These are phyloP conservation scores for Etheostoma spectabile DNA, from an alignment of 2,113 vertebrate genomes.

Conservation along the genomic window DNA sequence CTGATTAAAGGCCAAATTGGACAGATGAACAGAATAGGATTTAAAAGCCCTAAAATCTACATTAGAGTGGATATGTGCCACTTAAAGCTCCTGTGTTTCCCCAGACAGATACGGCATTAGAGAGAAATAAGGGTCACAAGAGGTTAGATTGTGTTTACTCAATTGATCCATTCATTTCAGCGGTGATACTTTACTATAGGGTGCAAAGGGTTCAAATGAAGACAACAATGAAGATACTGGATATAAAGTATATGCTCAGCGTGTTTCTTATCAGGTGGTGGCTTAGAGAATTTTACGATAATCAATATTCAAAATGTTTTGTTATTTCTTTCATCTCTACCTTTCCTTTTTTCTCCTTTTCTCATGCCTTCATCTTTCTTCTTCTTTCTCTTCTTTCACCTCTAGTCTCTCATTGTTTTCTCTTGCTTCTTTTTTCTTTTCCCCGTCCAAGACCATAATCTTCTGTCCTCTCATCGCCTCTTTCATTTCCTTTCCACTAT, in stretches of 20 bases:
- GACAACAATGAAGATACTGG: too few species aligned
- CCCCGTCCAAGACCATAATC: too few species aligned
- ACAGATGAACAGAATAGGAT: conserved; percentile 27
- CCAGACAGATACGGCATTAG: background rate
- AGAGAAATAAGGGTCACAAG: background rate
- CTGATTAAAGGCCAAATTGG: conserved; percentile 35
- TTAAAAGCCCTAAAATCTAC: conserved; percentile 50
- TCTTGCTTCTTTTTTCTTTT: too few species aligned
- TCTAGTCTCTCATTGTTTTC: too few species aligned
- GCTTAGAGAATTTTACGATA: too few species aligned
- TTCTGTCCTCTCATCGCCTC: background rate
- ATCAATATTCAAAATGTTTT: too few species aligned
- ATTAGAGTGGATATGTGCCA: conserved; percentile 23
- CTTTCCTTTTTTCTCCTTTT: background rate
- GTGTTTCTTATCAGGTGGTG: background rate
- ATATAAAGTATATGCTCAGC: background rate
- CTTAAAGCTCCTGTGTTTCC: conserved; percentile 43
- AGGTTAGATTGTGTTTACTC: background rate
- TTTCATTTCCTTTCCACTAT: too few species aligned
- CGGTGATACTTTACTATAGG: background rate
- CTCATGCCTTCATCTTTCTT: background rate
- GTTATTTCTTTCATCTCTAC: background rate
- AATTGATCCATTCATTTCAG: background rate
- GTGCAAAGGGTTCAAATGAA: background rate
- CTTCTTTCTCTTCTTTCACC: background rate